Evolutionary conservation across 2,113 vertebrate genomes (phyloP), one percentile per base, ranked within the genome.

Genomic region (Barbus barbus): DNA sequence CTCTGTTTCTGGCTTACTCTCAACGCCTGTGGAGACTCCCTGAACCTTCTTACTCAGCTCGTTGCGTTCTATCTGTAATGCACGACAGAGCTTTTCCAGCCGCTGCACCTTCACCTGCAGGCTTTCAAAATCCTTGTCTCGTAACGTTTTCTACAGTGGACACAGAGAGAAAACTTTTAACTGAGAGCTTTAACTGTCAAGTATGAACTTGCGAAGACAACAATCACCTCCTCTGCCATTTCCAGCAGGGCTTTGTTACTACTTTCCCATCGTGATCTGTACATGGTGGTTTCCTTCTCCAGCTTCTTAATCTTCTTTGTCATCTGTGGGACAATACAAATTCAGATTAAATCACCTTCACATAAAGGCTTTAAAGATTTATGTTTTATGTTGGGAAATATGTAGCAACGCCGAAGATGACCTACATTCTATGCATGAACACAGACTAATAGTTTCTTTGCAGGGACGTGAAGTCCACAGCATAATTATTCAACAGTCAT

Each of bases 301-400:
- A 99, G 93, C 93, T 98, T 99, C 90, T 99, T 99, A 88, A 99
- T 99, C 86, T 99, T 99, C 91, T 99, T 99, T 0, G 98, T 99
- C 98, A 99, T 99, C 98, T 99, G 86, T 2, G 65, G 41, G 14
- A 82, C 24, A 1, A 84, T 82, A 86, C 6, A 51, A 14, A 87
- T 63, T 83, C 48, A 58, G 31, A 77, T 77, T 22, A 36, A 58
- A 77, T 5, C 28, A 77, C 16, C 11, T 31, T 77, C 9, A 48
- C 46, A 26, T 28, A 24, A n/a, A 38, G 11, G 12, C 22, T 65
- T 73, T 28, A 31, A 4, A n/a, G 18, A 28, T 76, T 44, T 53
- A 3, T 7, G n/a, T 67, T 31, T 53, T 18, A 8, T 33, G 31
- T 67, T 33, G 31, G 9, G 65, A 69, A 69, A 22, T 11, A 20